Conservation (phyloP, 1,140 invertebrate genomes). For the Papilio helenus region DNA sequence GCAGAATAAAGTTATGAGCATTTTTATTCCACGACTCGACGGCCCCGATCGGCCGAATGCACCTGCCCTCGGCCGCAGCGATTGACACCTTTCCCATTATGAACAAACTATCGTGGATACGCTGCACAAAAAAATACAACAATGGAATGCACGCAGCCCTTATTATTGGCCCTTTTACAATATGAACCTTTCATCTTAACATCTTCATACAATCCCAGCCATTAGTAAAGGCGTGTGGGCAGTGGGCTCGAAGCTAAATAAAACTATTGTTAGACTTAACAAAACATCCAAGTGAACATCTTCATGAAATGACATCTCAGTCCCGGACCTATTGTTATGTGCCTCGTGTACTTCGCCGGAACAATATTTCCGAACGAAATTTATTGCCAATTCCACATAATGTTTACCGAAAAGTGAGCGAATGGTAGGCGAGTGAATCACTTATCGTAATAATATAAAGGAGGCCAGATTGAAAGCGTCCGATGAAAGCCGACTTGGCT, state of each 20-base stretch:
- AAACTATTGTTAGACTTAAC: slow-evolving; percentile 79
- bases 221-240: slow-evolving; percentile 80
- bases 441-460: slow-evolving; percentile 81
- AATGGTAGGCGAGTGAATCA: slow-evolving; percentile 75
- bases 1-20: slow-evolving; percentile 80
- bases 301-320: slow-evolving; percentile 76
- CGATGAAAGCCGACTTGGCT: slow-evolving; percentile 73
- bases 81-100: slow-evolving; percentile 82
- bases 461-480: slow-evolving; percentile 76
- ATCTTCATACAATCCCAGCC: slow-evolving; percentile 78
- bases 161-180: slow-evolving; percentile 80
- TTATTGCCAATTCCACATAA: slow-evolving; percentile 79
- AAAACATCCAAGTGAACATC: slow-evolving; percentile 79
- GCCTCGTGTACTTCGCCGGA: slow-evolving; percentile 55
- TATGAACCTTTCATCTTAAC: slow-evolving; percentile 75
- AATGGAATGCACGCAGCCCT: slow-evolving; percentile 74
- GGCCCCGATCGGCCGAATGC: slow-evolving; percentile 54
- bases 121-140: slow-evolving; percentile 72
- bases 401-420: slow-evolving; percentile 77
- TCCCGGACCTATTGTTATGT: slow-evolving; percentile 64
- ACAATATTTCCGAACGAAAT: slow-evolving; percentile 72
- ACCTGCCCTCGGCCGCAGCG: slow-evolving; percentile 70
- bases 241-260: slow-evolving; percentile 78
- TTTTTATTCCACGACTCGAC: slow-evolving; percentile 69
- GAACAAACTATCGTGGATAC: slow-evolving; percentile 54